Evolutionary conservation across 2,888 invertebrate species (phyloP), one percentile per base, ranked within the genome.

Genomic region (Augiades crinisus): DNA sequence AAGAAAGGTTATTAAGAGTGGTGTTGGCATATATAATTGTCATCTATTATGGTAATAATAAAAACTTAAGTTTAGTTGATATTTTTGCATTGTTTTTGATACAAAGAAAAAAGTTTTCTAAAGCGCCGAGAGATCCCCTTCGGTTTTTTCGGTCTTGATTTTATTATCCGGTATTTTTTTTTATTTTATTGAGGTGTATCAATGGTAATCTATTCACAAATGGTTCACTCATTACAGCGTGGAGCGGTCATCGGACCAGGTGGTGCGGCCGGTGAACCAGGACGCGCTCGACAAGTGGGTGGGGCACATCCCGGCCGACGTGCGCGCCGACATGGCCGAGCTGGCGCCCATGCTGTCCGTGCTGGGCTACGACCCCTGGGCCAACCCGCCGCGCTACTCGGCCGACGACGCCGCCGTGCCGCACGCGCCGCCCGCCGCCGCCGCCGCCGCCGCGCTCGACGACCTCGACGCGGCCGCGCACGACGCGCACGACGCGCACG

Each of bases 211-310:
- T 1, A 1, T 24, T n/a, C n/a, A 17, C 5, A 12, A 38, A 10
- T 22, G 2, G 56, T 85, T n/a, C 1, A 1, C 1, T 7, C n/a
- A 5, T 24, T 82, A 49, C 91, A 98, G 98, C 87, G 97, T 98
- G 78, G 99, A 99, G 90, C 93, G 98, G 57, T 98, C 98, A 40
- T 98, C 98, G 58, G 99, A 99, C 91, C 99, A 99, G 92, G 98
- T 99, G 68, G 97, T 99, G 81, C 98, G 99, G 73, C 98, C 99
- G 8, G 96, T 99, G 56, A 99, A 99, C 91, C 91, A 97, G 72
- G 99, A 99, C 85, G 99, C 99, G 40, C 91, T 99, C 59, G 93
- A 94, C 68, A 97, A 96, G 89, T 97, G 97, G 97, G 96, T 96
- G 62, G 96, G 96, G 53, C 92, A 95, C 75, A 92, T 97, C 74